A percentile compares a stretch with the other conserved stretches of the same genome.
Evolutionary conservation across 2,113 vertebrate genomes (phyloP).

Genomic region (Poicephalus meyeri): DNA sequence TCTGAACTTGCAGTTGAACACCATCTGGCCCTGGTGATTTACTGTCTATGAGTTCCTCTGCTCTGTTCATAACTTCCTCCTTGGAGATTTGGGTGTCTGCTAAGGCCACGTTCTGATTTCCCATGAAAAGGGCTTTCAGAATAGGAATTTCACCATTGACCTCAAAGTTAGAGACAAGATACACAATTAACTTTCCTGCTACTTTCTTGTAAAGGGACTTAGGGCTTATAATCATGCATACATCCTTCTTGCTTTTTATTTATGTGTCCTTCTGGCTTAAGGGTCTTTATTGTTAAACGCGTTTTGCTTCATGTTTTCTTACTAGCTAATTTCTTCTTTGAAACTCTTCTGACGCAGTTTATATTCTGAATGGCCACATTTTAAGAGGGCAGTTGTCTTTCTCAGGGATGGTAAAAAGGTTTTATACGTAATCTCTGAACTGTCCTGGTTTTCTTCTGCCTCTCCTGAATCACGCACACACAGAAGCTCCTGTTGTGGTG

Average conservation of each 20-base stretch:
- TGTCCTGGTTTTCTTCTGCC: not conserved
- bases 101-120: not conserved
- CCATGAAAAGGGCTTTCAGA: not conserved
- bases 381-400: not conserved
- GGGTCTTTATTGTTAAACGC: not conserved
- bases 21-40: slow-evolving; percentile 33
- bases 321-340: not conserved
- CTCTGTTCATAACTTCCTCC: not conserved
- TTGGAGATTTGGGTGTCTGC: not conserved
- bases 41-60: not conserved
- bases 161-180: not conserved
- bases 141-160: slow-evolving; percentile 27
- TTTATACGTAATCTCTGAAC: not conserved
- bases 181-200: not conserved
- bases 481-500: not conserved
- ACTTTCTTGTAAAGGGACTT: not conserved
- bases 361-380: not conserved
- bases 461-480: not conserved
- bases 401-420: not conserved
- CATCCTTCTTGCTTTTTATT: not conserved
- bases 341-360: not conserved
- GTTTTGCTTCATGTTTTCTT: not conserved
- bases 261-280: not conserved
- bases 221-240: not conserved
- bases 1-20: not conserved